These are phyloP conservation scores for Drepana arcuata DNA, from an alignment of 1,140 invertebrate species.

Conservation along the genomic window DNA sequence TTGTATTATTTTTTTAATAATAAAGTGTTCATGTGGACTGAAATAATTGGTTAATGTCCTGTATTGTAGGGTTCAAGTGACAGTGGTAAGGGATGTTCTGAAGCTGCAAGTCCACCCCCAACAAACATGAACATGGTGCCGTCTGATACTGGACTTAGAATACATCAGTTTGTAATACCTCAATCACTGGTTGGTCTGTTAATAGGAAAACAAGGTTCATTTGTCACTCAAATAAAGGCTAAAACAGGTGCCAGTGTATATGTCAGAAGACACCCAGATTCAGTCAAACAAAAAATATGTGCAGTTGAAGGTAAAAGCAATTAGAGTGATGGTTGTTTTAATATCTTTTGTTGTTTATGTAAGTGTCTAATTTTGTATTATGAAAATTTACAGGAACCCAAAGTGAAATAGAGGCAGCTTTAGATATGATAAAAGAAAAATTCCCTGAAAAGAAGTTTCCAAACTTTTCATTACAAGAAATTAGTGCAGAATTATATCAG, in stretches of 20 bases:
- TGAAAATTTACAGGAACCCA: slow-evolving; percentile 73
- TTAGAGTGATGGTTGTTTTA: neutral
- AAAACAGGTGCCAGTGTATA: slow-evolving; percentile 84
- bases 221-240: slow-evolving; percentile 85
- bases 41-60: neutral
- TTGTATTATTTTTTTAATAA: no score
- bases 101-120: slow-evolving; percentile 75
- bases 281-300: slow-evolving; percentile 83
- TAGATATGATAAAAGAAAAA: slow-evolving; percentile 86
- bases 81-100: slow-evolving; percentile 82
- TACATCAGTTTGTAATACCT: slow-evolving; percentile 85
- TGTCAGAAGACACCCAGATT: slow-evolving; percentile 83
- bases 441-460: slow-evolving; percentile 87
- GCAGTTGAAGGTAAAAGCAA: slow-evolving; percentile 79
- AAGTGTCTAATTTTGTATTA: neutral
- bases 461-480: slow-evolving; percentile 83
- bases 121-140: slow-evolving; percentile 54
- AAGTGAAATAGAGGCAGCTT: slow-evolving; percentile 82
- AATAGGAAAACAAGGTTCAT: slow-evolving; percentile 88
- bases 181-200: slow-evolving; percentile 86
- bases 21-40: no score
- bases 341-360: slow-evolving; percentile 2
- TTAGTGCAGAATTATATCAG: slow-evolving; percentile 75
- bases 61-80: slow-evolving; percentile 79
- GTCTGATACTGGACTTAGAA: slow-evolving; percentile 52